phyloP scores from a whole-genome alignment of 2,113 vertebrate genomes.

The Sylvietta virens region DNA sequence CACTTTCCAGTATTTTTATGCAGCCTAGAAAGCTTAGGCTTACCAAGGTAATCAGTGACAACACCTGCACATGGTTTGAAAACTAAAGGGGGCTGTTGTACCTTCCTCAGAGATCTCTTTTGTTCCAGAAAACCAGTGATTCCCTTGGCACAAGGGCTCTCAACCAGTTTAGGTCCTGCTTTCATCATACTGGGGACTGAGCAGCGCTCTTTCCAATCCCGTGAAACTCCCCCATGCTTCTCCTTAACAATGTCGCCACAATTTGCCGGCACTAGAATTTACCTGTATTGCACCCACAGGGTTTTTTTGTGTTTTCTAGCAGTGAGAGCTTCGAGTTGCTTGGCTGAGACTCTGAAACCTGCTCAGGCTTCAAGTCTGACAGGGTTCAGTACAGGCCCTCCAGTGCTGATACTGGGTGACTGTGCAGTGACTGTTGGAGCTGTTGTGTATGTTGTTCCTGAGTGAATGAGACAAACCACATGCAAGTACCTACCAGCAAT shows the following conservation, averaged over 20 bases:
- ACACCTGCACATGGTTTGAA: not conserved
- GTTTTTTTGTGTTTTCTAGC: not conserved
- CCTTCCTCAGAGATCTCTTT: not conserved
- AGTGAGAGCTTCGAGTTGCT: not conserved
- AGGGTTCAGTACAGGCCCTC: not conserved
- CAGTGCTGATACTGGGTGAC: not conserved
- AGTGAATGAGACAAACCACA: not conserved
- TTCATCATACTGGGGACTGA: not conserved
- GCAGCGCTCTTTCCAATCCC: not conserved
- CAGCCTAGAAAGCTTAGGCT: not conserved
- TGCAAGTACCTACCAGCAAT: not conserved
- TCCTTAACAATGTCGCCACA: accelerated
- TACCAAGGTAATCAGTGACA: not conserved
- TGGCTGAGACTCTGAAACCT: not conserved
- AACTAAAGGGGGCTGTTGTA: not conserved
- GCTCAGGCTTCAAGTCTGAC: not conserved
- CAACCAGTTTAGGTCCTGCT: not conserved
- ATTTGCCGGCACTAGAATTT: not conserved
- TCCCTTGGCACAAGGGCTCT: not conserved
- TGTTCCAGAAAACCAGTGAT: not conserved
- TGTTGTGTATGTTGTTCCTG: not conserved
- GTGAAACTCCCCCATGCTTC: not conserved
- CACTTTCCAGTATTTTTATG: not conserved
- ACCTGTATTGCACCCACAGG: not conserved
- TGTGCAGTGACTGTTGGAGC: not conserved